A percentile compares a stretch with the other conserved stretches of the same genome.
These are phyloP conservation scores for Telenomus remus DNA, from an alignment of 1,140 invertebrate species.

Conservation along the genomic window DNA sequence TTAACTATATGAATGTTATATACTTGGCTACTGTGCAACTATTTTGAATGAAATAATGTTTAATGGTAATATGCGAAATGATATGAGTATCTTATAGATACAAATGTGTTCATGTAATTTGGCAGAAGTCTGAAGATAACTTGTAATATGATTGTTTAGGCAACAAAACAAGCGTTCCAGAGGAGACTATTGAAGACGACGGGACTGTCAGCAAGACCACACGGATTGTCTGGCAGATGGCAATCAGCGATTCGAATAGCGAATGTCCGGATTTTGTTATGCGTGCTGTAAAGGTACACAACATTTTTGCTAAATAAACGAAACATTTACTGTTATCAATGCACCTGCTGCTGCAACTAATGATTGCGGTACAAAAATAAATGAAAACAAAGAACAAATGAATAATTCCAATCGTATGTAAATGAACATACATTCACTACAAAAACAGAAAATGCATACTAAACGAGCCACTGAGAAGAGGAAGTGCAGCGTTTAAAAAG, in stretches of 20 bases:
- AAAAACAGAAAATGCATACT: too few species aligned
- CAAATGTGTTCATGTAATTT: constrained; percentile 22
- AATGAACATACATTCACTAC: too few species aligned
- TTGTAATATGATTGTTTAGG: constrained; percentile 71
- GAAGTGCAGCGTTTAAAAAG: too few species aligned
- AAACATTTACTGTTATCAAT: constrained; percentile 35
- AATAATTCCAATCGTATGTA: background rate
- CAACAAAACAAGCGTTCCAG: constrained; percentile 65
- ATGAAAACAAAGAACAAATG: background rate
- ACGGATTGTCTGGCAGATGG: constrained; percentile 67
- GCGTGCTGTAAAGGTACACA: constrained; percentile 73
- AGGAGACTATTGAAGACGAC: constrained; percentile 60
- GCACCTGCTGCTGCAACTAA: constrained; percentile 7
- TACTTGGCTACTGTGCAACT: too few species aligned
- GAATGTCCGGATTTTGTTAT: constrained; percentile 73
- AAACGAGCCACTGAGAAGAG: too few species aligned
- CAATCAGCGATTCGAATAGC: constrained; percentile 65
- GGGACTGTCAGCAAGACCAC: constrained; percentile 63
- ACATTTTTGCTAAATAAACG: constrained; percentile 62
- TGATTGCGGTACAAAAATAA: too few species aligned
- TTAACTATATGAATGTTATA: too few species aligned
- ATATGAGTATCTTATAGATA: too few species aligned
- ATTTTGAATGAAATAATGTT: too few species aligned
- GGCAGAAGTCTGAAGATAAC: constrained; percentile 56
- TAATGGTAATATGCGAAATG: too few species aligned